Percentiles rank a stretch among this genome's conserved stretches.
phyloP scores from a whole-genome alignment of 1,140 invertebrate species.

The Mya arenaria region DNA sequence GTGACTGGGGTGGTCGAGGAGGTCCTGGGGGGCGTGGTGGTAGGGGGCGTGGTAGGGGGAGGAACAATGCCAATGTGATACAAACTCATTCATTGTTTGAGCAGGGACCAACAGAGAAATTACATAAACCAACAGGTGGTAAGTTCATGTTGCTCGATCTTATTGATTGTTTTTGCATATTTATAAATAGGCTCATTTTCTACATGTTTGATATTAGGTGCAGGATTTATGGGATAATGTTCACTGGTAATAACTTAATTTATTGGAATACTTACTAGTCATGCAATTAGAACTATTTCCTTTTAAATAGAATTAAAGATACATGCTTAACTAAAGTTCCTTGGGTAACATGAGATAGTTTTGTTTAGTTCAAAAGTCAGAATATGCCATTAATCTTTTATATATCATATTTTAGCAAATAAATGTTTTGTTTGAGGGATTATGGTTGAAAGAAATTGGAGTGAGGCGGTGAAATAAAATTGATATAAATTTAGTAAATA shows the following conservation, averaged over 20 bases:
- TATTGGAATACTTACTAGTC: background rate
- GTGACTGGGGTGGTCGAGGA: background rate
- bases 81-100: conserved; percentile 73
- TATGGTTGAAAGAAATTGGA: too few species aligned
- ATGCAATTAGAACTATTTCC: background rate
- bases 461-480: too few species aligned
- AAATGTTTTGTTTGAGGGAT: too few species aligned
- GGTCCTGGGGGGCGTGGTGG: conserved; percentile 29
- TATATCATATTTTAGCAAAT: too few species aligned
- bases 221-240: background rate
- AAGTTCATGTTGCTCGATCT: background rate
- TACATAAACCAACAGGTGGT: conserved; percentile 40
- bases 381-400: too few species aligned
- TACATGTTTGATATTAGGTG: background rate
- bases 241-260: background rate
- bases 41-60: conserved; percentile 55
- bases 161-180: background rate
- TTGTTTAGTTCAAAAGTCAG: too few species aligned
- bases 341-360: too few species aligned
- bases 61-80: conserved; percentile 56
- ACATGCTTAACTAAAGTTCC: too few species aligned
- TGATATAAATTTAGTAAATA: too few species aligned
- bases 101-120: conserved; percentile 61
- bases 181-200: background rate
- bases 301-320: too few species aligned